Base-by-base conservation (phyloP, 1,140 invertebrate species). In the Protaetia brevitarsis region DNA sequence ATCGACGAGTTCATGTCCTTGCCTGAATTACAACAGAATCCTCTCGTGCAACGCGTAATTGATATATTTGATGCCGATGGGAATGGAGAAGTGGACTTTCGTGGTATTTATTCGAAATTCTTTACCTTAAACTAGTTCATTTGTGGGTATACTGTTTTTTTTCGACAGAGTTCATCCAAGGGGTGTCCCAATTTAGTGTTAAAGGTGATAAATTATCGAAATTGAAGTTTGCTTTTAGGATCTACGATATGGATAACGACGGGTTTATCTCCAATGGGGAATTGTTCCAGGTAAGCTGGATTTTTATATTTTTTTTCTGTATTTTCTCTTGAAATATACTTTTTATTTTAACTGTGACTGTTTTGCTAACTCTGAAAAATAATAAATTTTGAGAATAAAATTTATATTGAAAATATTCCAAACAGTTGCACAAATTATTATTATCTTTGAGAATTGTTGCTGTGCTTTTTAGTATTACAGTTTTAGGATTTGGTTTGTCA, bases 211-310 rank as follows among this genome's bases (percentile, higher is more conserved):
- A 99, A 82, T 87, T 97, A 79, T 97, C 95, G 68, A 99, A 99
- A 84, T 84, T 99, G 74, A 87, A 94, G 78, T 99, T 99, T 84
- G 97, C 96, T 6, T 99, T 99, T 82, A 90, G 96, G 82, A 98
- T 99, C 79, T 99, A 99, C 79, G 97, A 99, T 80, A 98, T 99
- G 94, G 96, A 99, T 83, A 98, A 98, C 80, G 97, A 99, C 82
- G 97, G 97, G 11, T 98, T 91, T 78, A 99, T 99, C 76, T 98
- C 96, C 63, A 99, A 98, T 82, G 96, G 96, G 36, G 97, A 99
- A 83, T 84, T 99, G 26, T 99, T 98, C 80, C 92, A 95, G 86
- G 90, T 91, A 77, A 77, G 70, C 73, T 27, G 30, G 16, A n/a
- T n/a, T n/a, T n/a, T n/a, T n/a, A n/a, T n/a, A n/a, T n/a, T n/a